phyloP scores from a whole-genome alignment of 2,113 vertebrate species.

The Rynchops niger region DNA sequence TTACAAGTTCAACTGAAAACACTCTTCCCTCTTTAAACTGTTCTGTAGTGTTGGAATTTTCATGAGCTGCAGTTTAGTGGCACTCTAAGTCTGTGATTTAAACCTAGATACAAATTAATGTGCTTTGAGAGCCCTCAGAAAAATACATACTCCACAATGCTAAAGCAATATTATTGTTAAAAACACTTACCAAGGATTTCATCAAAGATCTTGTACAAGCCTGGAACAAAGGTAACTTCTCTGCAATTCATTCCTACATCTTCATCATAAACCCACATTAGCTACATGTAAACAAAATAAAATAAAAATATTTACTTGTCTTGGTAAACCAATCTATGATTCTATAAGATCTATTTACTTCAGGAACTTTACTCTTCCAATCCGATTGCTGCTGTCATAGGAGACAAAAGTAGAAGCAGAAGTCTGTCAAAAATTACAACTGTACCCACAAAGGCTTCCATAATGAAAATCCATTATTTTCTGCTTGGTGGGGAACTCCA shows the following conservation, averaged over 20 bases:
- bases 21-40: not conserved
- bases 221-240: conserved; percentile 96
- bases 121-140: not conserved
- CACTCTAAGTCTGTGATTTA: not conserved
- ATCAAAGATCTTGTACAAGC: conserved; percentile 99
- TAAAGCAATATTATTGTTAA: not conserved
- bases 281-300: conserved; percentile 72
- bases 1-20: not conserved
- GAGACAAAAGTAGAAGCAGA: not conserved
- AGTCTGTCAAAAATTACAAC: not conserved
- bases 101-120: not conserved
- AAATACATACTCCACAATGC: not conserved
- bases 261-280: conserved; percentile 99
- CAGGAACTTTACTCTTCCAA: not conserved
- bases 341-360: not conserved
- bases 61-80: not conserved
- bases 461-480: not conserved
- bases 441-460: not conserved
- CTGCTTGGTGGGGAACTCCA: not conserved
- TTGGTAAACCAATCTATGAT: not conserved
- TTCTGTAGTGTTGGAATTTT: not conserved
- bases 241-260: conserved; percentile 95
- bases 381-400: not conserved
- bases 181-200: conserved; percentile 94
- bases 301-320: not conserved